A percentile compares a stretch with the other conserved stretches of the same genome.
phyloP scores from a whole-genome alignment of 2,797 vertebrate genomes.

The Gephyroberyx darwinii region DNA sequence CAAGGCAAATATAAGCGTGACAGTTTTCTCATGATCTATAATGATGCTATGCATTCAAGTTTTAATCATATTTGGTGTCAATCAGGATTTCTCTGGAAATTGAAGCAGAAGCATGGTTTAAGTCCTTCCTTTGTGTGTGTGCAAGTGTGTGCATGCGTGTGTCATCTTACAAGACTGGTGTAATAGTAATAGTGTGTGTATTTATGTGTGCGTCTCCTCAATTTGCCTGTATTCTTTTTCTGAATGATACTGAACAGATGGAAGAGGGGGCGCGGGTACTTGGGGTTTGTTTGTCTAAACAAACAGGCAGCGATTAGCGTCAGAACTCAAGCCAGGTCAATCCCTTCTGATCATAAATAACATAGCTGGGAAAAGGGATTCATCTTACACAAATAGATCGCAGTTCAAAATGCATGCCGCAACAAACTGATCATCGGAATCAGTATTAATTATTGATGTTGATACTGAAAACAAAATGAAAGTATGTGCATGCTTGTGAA shows the following conservation, averaged over 20 bases:
- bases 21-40: not conserved
- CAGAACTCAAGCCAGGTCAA: constrained; percentile 8
- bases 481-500: not conserved
- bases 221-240: not conserved
- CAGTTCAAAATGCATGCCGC: not conserved
- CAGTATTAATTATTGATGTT: not conserved
- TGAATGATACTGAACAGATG: constrained; percentile 5
- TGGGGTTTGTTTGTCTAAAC: not conserved
- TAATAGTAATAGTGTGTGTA: not conserved
- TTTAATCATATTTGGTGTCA: not conserved
- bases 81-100: not conserved
- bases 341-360: constrained; percentile 10
- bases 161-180: too few relatives aligned
- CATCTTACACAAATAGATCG: not conserved
- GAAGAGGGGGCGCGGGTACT: not conserved
- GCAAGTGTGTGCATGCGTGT: not conserved
- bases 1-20: not conserved
- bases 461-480: not conserved
- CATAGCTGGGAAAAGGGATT: not conserved
- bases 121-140: not conserved
- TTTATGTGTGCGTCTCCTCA: not conserved
- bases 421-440: not conserved
- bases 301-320: not conserved
- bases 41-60: not conserved
- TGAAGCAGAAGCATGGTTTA: constrained; percentile 1